A percentile compares a stretch with the other conserved stretches of the same genome.
Conservation (phyloP, 1,140 invertebrate species). For the Nasonia vitripennis region DNA sequence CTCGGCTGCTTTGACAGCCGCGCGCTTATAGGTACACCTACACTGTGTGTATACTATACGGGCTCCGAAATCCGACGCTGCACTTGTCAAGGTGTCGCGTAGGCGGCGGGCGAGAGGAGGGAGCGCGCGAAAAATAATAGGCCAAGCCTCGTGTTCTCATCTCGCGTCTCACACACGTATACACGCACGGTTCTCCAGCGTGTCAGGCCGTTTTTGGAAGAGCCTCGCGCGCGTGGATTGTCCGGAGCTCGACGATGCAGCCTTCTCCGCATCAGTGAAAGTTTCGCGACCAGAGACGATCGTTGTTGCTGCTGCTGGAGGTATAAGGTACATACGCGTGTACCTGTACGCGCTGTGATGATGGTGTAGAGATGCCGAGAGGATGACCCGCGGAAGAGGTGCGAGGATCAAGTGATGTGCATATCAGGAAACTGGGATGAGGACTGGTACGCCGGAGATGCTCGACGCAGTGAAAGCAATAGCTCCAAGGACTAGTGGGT, state of each 20-base stretch:
- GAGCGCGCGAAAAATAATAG: slow-evolving; percentile 5
- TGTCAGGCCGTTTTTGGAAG: background rate
- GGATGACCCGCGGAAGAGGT: background rate
- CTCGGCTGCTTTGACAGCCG: slow-evolving; percentile 31
- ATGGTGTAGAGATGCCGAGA: background rate
- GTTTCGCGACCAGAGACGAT: background rate
- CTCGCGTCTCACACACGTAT: background rate
- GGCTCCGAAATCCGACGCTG: background rate
- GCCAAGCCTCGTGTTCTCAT: background rate
- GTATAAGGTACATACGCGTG: background rate
- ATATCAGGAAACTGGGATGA: background rate
- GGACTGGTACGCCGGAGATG: background rate
- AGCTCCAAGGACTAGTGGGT: background rate
- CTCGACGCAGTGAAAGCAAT: background rate
- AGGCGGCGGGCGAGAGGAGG: slow-evolving; percentile 14
- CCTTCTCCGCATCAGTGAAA: too few species aligned
- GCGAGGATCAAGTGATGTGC: background rate
- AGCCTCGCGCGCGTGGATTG: too few species aligned
- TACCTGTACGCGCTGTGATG: background rate
- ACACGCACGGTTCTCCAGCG: background rate
- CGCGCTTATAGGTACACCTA: background rate
- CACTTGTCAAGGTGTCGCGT: slow-evolving; percentile 2
- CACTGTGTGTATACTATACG: too few species aligned
- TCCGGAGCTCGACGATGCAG: too few species aligned
- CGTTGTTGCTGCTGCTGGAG: background rate